These are phyloP conservation scores for Prionailurus viverrinus DNA, from an alignment of 2,113 vertebrate genomes.

Conservation along the genomic window DNA sequence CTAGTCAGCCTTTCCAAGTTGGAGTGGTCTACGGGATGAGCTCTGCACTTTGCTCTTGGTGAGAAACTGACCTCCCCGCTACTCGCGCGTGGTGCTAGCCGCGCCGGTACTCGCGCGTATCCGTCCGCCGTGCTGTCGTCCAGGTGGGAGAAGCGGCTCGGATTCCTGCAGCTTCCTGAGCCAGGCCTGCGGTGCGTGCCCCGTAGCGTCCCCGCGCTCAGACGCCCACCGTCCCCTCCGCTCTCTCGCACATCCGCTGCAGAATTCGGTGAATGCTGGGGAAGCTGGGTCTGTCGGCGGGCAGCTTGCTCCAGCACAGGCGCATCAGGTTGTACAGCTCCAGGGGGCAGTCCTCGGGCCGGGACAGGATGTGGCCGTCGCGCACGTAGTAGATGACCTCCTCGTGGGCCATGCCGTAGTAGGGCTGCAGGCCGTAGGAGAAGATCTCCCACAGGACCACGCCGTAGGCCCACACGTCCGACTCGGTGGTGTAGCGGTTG, in stretches of 20 bases:
- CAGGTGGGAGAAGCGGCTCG: not conserved
- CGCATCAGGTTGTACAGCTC: constrained; percentile 99
- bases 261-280: constrained; percentile 96
- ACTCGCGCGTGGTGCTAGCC: too few relatives aligned
- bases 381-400: constrained; percentile 99
- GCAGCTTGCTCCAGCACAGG: constrained; percentile 96
- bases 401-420: constrained; percentile 98
- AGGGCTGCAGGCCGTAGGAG: constrained; percentile 98
- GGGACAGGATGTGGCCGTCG: constrained; percentile 96
- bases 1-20: not conserved
- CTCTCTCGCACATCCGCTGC: constrained; percentile 95
- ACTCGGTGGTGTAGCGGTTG: constrained; percentile 98
- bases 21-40: not conserved
- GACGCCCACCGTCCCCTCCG: constrained; percentile 66
- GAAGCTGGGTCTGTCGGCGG: constrained; percentile 94
- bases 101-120: too few relatives aligned
- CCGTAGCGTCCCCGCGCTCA: constrained; percentile 5
- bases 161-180: not conserved
- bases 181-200: rapidly evolving
- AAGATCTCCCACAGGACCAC: constrained; percentile 99
- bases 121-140: too few relatives aligned
- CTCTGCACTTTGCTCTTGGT: not conserved
- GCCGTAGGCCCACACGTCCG: constrained; percentile 98
- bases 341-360: constrained; percentile 95
- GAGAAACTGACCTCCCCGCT: not conserved